phyloP scores from a whole-genome alignment of 2,797 vertebrate genomes.

The Danionella dracula region DNA sequence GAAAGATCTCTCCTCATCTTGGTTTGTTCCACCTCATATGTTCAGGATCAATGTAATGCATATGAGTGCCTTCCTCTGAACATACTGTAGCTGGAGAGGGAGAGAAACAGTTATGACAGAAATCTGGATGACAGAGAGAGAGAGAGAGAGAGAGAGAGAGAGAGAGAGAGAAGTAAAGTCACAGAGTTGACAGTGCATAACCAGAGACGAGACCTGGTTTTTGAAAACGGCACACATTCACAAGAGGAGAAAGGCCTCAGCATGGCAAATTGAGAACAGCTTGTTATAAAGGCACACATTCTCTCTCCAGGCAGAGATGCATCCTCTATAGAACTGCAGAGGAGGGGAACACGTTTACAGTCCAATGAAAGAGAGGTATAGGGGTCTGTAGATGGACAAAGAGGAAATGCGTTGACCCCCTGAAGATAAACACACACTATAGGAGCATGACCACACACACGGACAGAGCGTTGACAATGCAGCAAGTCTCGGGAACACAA shows the following conservation, averaged over 20 bases:
- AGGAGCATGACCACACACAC: slow-evolving; percentile 27
- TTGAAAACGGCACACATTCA: slow-evolving; percentile 39
- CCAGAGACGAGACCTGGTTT: slow-evolving; percentile 46
- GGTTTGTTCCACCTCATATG: slow-evolving; percentile 62
- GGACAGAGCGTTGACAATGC: slow-evolving; percentile 40
- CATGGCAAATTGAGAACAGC: slow-evolving; percentile 35
- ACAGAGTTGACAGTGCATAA: slow-evolving; percentile 45
- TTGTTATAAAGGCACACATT: slow-evolving; percentile 55
- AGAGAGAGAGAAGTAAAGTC: slow-evolving; percentile 19
- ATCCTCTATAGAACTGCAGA: slow-evolving; percentile 66
- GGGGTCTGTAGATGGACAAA: slow-evolving; percentile 30
- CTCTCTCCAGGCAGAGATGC: slow-evolving; percentile 66
- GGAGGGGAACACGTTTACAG: slow-evolving; percentile 50
- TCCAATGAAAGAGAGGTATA: slow-evolving; percentile 32
- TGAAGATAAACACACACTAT: slow-evolving; percentile 30
- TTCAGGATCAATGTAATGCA: slow-evolving; percentile 59
- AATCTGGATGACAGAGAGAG: slow-evolving; percentile 54
- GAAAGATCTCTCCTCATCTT: slow-evolving; percentile 44
- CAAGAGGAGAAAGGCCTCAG: slow-evolving; percentile 25
- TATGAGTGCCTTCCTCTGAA: slow-evolving; percentile 67
- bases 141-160: slow-evolving; percentile 43
- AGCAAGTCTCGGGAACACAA: slow-evolving; percentile 46
- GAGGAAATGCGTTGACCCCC: slow-evolving; percentile 32
- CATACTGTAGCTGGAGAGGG: slow-evolving; percentile 63
- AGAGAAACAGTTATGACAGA: slow-evolving; percentile 69